A percentile compares a stretch with the other conserved stretches of the same genome.
Conservation (phyloP, 2,797 vertebrate species). For the Phrynocephalus forsythii region DNA sequence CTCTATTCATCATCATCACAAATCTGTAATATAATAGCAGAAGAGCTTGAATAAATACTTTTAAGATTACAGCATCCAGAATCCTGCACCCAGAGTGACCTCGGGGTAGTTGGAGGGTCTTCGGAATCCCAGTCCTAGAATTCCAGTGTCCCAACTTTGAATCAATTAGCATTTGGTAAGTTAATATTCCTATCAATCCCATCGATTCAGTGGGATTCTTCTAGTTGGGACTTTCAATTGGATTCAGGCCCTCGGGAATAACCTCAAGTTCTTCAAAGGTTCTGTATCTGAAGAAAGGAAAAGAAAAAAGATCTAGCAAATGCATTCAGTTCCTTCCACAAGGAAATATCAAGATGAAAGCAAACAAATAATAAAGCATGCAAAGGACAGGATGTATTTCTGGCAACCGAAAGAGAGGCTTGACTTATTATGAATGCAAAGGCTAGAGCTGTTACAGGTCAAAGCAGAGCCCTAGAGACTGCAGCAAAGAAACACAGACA, state of each 20-base stretch:
- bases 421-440: neutral
- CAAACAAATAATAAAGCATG: neutral
- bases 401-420: constrained; percentile 1
- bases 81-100: neutral
- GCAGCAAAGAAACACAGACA: neutral
- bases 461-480: neutral
- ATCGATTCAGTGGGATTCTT: too few species aligned
- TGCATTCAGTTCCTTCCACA: neutral
- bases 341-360: constrained; percentile 22
- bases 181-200: too few species aligned
- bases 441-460: neutral
- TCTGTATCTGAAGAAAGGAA: too few species aligned
- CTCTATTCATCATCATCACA: neutral
- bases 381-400: neutral
- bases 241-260: too few species aligned
- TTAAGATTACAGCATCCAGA: neutral
- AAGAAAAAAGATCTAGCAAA: neutral
- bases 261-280: too few species aligned
- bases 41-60: neutral
- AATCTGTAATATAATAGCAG: neutral
- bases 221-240: too few species aligned
- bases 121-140: too few species aligned
- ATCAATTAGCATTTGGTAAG: too few species aligned
- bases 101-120: too few species aligned
- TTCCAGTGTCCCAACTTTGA: too few species aligned